Evolutionary conservation across 2,113 vertebrate genomes (phyloP).

Genomic region (Maccullochella peelii): DNA sequence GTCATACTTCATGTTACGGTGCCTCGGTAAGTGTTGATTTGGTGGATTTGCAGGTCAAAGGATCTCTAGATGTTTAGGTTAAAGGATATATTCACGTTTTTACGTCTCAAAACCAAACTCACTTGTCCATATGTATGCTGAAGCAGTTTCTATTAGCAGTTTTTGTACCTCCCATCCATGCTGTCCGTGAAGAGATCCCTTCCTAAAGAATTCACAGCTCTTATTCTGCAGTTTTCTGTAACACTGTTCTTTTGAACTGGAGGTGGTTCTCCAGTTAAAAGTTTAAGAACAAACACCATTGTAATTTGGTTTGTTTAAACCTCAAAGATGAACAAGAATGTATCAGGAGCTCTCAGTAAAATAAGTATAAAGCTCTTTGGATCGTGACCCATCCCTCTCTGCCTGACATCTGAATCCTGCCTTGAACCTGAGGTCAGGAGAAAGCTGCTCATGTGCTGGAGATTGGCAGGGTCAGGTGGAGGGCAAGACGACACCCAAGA

Average conservation of each 20-base stretch:
- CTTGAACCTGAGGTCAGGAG: conserved; percentile 16
- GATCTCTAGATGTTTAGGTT: too few relatives aligned
- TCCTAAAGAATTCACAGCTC: not conserved
- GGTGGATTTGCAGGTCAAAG: too few relatives aligned
- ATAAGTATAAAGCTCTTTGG: not conserved
- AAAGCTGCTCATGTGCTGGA: conserved; percentile 42
- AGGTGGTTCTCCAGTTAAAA: not conserved
- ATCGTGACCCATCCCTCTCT: not conserved
- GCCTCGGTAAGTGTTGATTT: too few relatives aligned
- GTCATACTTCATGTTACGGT: too few relatives aligned
- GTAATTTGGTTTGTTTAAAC: not conserved
- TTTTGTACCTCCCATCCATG: too few relatives aligned
- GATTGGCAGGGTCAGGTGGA: conserved; percentile 25
- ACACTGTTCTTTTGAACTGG: not conserved
- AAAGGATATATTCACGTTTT: too few relatives aligned
- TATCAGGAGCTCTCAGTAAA: not conserved
- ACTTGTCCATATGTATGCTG: too few relatives aligned
- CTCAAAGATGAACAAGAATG: not conserved
- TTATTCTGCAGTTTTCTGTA: not conserved
- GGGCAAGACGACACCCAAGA: not conserved
- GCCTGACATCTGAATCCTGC: conserved; percentile 24
- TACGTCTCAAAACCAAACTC: too few relatives aligned
- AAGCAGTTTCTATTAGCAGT: too few relatives aligned
- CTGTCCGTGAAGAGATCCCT: not conserved
- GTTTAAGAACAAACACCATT: not conserved